These are phyloP conservation scores for Caenorhabditis inopinata DNA, from an alignment of 1,140 invertebrate species.

Conservation along the genomic window DNA sequence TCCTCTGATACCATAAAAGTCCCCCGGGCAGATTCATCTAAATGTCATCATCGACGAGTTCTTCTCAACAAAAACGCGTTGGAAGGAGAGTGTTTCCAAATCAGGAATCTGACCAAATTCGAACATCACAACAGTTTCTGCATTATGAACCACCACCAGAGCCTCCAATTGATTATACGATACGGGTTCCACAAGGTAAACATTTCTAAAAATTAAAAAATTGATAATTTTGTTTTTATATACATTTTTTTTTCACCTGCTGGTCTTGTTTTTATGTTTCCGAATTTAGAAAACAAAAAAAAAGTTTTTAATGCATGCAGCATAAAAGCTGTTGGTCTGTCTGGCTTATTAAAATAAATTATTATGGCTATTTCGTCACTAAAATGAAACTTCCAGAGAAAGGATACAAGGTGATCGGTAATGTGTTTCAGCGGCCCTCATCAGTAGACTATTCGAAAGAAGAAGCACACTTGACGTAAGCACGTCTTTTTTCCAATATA, in stretches of 20 bases:
- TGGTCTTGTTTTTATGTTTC: too few species aligned
- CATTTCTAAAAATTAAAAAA: background rate
- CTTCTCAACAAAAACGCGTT: conserved; percentile 9
- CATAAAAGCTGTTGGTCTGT: too few species aligned
- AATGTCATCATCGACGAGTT: background rate
- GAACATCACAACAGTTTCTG: conserved; percentile 8
- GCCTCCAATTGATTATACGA: conserved; percentile 9
- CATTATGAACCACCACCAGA: conserved; percentile 5
- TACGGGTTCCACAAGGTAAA: conserved; percentile 4
- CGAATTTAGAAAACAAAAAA: too few species aligned
- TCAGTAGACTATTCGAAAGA: conserved; percentile 21
- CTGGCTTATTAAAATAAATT: too few species aligned
- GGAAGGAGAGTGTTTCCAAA: conserved; percentile 11
- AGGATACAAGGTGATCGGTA: conserved; percentile 5
- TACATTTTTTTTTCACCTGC: too few species aligned
- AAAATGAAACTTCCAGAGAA: background rate
- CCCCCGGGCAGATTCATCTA: background rate
- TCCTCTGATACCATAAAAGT: background rate
- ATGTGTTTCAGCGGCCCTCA: conserved; percentile 1
- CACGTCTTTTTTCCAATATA: background rate
- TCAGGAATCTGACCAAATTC: conserved; percentile 4
- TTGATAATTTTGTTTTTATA: too few species aligned
- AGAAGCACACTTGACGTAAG: conserved; percentile 11
- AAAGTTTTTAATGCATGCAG: too few species aligned
- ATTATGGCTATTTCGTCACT: too few species aligned